Evolutionary conservation across 1,140 invertebrate genomes (phyloP).

Genomic region (Magallana ariakensis): DNA sequence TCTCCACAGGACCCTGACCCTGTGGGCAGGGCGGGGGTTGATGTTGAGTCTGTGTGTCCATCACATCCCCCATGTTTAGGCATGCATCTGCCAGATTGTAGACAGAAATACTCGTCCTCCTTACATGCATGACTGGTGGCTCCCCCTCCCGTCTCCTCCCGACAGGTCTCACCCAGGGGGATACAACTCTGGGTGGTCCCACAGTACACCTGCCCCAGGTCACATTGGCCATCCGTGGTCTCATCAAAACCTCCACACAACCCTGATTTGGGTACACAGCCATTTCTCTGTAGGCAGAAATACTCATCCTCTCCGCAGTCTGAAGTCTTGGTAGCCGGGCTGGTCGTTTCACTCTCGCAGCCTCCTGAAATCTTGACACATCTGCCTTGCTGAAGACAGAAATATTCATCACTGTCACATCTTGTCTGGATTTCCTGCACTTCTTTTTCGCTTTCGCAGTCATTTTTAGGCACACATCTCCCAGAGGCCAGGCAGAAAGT

Average conservation of each 20-base stretch:
- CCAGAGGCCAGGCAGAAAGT: conserved; percentile 41
- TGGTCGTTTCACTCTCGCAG: background rate
- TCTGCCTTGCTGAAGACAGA: conserved; percentile 14
- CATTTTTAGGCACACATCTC: conserved; percentile 17
- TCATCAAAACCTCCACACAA: background rate
- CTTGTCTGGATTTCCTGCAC: background rate
- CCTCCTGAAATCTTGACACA: background rate
- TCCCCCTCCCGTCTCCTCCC: background rate
- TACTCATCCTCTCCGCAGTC: background rate
- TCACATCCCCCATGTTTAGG: background rate
- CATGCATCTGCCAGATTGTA: background rate
- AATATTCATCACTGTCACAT: background rate
- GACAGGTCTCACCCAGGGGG: background rate
- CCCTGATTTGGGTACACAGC: background rate
- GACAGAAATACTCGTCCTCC: conserved; percentile 20
- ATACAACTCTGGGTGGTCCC: background rate
- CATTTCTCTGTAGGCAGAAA: conserved; percentile 17
- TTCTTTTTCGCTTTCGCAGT: conserved; percentile 3
- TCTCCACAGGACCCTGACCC: background rate
- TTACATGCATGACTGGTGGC: background rate
- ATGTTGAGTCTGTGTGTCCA: background rate
- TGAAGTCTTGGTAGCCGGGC: background rate
- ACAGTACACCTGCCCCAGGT: background rate
- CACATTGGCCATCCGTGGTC: background rate
- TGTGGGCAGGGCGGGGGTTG: background rate